Base-by-base conservation (phyloP, 2,113 vertebrate genomes). In the Girardinichthys multiradiatus region DNA sequence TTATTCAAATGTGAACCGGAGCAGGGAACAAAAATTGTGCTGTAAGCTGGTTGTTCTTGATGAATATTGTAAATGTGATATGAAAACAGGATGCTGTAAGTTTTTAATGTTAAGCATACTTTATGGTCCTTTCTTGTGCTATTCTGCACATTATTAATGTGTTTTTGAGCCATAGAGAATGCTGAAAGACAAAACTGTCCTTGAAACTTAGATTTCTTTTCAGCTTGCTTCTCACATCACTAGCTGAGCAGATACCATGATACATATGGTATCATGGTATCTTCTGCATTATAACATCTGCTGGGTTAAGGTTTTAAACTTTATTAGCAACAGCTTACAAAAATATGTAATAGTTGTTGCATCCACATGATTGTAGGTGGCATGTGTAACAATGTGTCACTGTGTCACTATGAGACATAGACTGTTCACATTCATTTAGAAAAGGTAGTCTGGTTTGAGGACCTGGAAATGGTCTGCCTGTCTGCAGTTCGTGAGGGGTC, bases 41-140 rank as follows among this genome's bases (percentile, higher is more conserved):
- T 62, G 45, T 15, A 51, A 62, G 45, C 54, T 63, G 66, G 58
- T 30, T 71, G 70, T 73, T 65, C 5, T 45, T 74, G 11, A n/a
- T 27, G 15, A 28, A 54, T 11, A 45, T 24, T 48, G 15, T 30
- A 29, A 61, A 70, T 70, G n/a, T 39, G 11, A 59, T 69, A 35
- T 63, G 60, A 76, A 45, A 54, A 54, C 21, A n/a, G 24, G 48
- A 54, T 3, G 24, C 48, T n/a, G 24, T 54, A 54, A 15, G 29
- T 28, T 74, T 64, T 45, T 54, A 63, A 68, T 54, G 10, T 39
- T 37, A 62, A 27, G 4, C 60, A 15, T 31, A 26, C 51, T 42
- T 51, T 24, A 65, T 58, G 7, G 31, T n/a, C 28, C 39, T 13
- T 27, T 70, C 24, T 69, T 26, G 27, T 35, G 37, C 63, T 68